These are phyloP conservation scores for Drosophila orena DNA, from an alignment of 1,140 invertebrate species.

Conservation along the genomic window DNA sequence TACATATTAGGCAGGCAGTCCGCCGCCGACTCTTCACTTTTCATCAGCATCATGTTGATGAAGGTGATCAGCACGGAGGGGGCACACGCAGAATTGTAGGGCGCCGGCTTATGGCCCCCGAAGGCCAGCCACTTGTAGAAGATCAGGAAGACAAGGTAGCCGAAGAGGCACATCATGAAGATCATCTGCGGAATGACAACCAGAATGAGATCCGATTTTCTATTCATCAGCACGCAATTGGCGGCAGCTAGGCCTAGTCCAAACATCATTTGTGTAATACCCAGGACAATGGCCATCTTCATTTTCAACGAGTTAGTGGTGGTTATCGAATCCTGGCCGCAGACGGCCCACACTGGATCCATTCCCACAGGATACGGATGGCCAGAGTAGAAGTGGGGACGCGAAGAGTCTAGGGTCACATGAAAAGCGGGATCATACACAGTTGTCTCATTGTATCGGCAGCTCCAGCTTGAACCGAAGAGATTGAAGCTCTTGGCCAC, in stretches of 20 bases:
- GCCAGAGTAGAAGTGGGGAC: constrained; percentile 86
- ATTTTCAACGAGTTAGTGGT: constrained; percentile 99
- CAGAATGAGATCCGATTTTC: constrained; percentile 91
- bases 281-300: constrained; percentile 98
- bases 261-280: constrained; percentile 98
- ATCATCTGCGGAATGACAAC: constrained; percentile 97
- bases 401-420: constrained; percentile 91
- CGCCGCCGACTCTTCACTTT: constrained; percentile 12
- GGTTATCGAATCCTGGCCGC: constrained; percentile 97
- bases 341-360: constrained; percentile 95
- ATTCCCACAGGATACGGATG: constrained; percentile 84
- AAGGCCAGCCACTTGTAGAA: constrained; percentile 96
- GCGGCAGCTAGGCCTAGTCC: constrained; percentile 94
- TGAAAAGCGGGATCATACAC: constrained; percentile 79
- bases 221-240: constrained; percentile 94
- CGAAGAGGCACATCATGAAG: constrained; percentile 95
- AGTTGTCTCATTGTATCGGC: constrained; percentile 89
- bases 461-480: constrained; percentile 94
- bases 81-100: constrained; percentile 86
- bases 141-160: constrained; percentile 96
- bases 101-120: constrained; percentile 95
- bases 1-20: constrained; percentile 87
- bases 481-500: constrained; percentile 98
- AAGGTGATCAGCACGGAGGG: constrained; percentile 92
- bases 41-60: constrained; percentile 92